Evolutionary conservation across 2,113 vertebrate species (phyloP).

Genomic region (Heterocephalus glaber): DNA sequence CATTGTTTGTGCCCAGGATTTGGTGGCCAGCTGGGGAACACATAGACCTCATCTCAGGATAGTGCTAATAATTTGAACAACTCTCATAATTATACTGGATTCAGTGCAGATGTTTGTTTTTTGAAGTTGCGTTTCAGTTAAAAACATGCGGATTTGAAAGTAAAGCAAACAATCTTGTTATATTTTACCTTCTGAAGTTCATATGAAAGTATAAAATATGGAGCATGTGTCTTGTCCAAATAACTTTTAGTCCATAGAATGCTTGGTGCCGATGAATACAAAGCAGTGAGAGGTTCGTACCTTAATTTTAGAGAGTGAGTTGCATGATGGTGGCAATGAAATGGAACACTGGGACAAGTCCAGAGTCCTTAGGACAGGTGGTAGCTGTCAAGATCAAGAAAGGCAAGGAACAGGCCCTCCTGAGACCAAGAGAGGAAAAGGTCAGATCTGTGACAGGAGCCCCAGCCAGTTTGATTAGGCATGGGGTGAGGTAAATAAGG

Average conservation of each 20-base stretch:
- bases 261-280: not conserved
- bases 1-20: no score
- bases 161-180: not conserved
- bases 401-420: not conserved
- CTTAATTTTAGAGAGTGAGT: not conserved
- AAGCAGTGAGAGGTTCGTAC: not conserved
- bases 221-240: not conserved
- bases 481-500: not conserved
- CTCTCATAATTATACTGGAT: not conserved
- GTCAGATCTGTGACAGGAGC: not conserved
- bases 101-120: not conserved
- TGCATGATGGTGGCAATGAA: not conserved
- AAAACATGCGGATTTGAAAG: not conserved
- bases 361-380: not conserved
- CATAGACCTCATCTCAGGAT: not conserved
- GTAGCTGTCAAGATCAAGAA: not conserved
- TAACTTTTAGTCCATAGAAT: not conserved
- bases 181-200: not conserved
- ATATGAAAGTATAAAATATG: not conserved
- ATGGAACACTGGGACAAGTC: not conserved
- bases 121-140: not conserved
- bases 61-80: not conserved
- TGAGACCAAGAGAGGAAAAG: not conserved
- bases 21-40: not conserved
- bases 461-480: no score